phyloP scores from a whole-genome alignment of 2,113 vertebrate species.

The Cavia aperea region DNA sequence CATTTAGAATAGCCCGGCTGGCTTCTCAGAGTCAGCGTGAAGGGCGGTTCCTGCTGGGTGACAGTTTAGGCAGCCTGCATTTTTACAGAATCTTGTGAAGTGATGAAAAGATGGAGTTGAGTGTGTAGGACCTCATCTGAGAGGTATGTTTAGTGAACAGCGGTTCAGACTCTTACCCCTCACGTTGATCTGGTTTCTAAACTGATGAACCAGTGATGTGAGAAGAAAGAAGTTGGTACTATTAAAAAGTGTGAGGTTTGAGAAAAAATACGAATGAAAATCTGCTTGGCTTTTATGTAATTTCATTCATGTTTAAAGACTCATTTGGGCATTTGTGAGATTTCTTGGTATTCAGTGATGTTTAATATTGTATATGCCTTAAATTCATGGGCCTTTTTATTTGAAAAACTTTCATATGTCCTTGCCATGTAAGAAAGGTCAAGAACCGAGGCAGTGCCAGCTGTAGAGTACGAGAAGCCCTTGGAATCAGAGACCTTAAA shows the following conservation, averaged over 20 bases:
- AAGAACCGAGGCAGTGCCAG: constrained; percentile 4
- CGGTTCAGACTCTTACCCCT: not conserved
- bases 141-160: not conserved
- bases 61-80: not conserved
- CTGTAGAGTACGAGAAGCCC: not conserved
- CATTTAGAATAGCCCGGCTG: not conserved
- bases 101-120: not conserved
- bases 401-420: constrained; percentile 5
- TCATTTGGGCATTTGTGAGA: constrained; percentile 1
- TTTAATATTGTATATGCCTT: not conserved
- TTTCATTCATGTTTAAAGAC: constrained; percentile 1
- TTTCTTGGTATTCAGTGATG: not conserved
- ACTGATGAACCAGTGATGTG: not conserved
- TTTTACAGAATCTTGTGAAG: not conserved
- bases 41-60: constrained; percentile 5
- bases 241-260: constrained; percentile 36
- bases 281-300: constrained; percentile 24
- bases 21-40: not conserved
- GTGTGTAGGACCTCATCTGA: not conserved
- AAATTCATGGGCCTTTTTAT: constrained; percentile 16
- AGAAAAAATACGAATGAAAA: constrained; percentile 16
- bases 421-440: constrained; percentile 2
- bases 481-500: not conserved
- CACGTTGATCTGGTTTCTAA: constrained; percentile 8
- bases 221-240: not conserved